These are phyloP conservation scores for Peromyscus maniculatus DNA, from an alignment of 2,113 vertebrate genomes.

Conservation along the genomic window DNA sequence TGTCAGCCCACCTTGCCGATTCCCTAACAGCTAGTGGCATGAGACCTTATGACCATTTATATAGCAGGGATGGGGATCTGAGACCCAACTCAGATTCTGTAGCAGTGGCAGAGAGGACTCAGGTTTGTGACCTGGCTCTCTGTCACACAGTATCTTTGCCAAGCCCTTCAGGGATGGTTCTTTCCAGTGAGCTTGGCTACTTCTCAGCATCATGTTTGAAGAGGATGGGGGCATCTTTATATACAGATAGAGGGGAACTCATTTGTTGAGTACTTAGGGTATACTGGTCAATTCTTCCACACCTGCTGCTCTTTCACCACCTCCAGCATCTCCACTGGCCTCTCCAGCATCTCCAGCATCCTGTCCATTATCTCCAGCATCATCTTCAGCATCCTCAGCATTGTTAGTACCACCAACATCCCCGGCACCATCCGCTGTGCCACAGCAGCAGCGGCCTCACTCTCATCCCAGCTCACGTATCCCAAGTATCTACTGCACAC, in stretches of 20 bases:
- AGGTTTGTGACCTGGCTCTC: not conserved
- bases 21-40: rapidly evolving
- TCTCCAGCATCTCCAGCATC: not conserved
- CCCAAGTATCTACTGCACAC: rapidly evolving
- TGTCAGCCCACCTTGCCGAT: rapidly evolving
- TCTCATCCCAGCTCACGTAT: rapidly evolving
- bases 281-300: too few species aligned
- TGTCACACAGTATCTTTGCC: rapidly evolving
- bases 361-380: rapidly evolving
- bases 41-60: rapidly evolving
- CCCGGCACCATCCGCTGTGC: too few species aligned
- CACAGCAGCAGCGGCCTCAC: not conserved
- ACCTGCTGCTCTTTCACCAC: not conserved
- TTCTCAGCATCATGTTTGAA: not conserved
- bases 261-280: not conserved
- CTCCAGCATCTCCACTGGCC: not conserved
- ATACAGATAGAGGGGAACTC: not conserved
- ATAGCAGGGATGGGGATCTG: not conserved
- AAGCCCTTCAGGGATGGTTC: not conserved
- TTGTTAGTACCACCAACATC: not conserved
- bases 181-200: not conserved
- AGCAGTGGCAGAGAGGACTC: not conserved
- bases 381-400: not conserved
- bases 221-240: not conserved
- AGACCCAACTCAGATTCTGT: not conserved